Conservation (phyloP, 2,888 invertebrate species). For the Sphaeridia pumilis region DNA sequence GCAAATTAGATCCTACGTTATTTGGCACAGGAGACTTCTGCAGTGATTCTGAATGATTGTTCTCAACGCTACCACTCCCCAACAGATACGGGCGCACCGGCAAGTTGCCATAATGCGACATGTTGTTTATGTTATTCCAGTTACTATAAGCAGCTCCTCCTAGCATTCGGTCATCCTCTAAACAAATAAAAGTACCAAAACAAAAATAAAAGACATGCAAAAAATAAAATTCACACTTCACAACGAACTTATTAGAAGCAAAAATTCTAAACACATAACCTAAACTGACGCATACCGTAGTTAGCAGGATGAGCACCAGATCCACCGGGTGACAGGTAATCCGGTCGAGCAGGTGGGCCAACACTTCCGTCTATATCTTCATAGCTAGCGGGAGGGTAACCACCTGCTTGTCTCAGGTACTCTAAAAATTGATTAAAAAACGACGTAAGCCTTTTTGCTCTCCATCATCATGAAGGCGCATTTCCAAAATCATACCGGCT, state of each 20-base stretch:
- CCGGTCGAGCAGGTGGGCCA: slow-evolving; percentile 37
- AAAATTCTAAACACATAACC: too few relatives aligned
- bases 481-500: slow-evolving; percentile 18
- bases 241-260: too few relatives aligned
- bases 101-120: slow-evolving; percentile 36
- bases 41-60: slow-evolving; percentile 8
- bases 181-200: slow-evolving; percentile 10
- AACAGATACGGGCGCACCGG: slow-evolving; percentile 32
- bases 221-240: too few relatives aligned
- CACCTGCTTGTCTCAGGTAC: slow-evolving; percentile 47
- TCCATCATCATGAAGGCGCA: too few relatives aligned
- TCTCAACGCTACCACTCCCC: slow-evolving; percentile 13
- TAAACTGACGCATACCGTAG: slow-evolving; percentile 34
- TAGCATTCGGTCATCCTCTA: slow-evolving; percentile 14
- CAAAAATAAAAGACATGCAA: slow-evolving; percentile 12
- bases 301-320: slow-evolving; percentile 32
- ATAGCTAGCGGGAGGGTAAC: slow-evolving; percentile 50
- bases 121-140: slow-evolving; percentile 15
- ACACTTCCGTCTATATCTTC: slow-evolving; percentile 49
- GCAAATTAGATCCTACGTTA: slow-evolving; percentile 13
- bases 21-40: slow-evolving; percentile 23
- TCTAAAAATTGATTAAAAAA: slow-evolving; percentile 41
- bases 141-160: slow-evolving; percentile 3
- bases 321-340: slow-evolving; percentile 32
- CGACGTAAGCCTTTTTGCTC: neutral